These are phyloP conservation scores for Poecile montanus DNA, from an alignment of 2,797 vertebrate species.

Conservation along the genomic window DNA sequence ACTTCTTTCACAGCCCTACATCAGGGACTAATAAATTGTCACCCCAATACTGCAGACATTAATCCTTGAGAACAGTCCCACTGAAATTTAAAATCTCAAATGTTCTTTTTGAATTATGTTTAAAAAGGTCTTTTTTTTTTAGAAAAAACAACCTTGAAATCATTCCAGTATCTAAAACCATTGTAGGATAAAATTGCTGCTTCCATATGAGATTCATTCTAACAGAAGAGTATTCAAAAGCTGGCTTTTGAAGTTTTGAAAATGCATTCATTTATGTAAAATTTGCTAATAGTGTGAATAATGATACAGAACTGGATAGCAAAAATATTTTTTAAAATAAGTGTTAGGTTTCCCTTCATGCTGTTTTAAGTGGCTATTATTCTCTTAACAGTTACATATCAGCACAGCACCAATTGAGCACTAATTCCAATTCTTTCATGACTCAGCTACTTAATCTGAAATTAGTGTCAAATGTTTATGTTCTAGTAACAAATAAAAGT, in stretches of 20 bases:
- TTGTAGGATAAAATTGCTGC: background rate
- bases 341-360: background rate
- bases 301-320: background rate
- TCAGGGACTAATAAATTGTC: background rate
- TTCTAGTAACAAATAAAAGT: background rate
- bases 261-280: background rate
- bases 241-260: background rate
- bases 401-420: background rate
- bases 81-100: background rate
- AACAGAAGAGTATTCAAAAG: background rate
- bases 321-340: background rate
- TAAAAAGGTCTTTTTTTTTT: background rate
- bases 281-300: background rate
- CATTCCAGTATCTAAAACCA: background rate
- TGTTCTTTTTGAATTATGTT: background rate
- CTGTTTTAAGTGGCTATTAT: background rate
- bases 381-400: background rate
- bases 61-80: background rate
- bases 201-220: background rate
- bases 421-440: background rate
- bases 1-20: background rate
- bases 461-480: background rate
- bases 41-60: background rate
- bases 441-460: constrained; percentile 12
- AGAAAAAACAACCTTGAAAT: background rate